Base-by-base conservation (phyloP, 1,140 invertebrate species). In the Spodoptera litura region DNA sequence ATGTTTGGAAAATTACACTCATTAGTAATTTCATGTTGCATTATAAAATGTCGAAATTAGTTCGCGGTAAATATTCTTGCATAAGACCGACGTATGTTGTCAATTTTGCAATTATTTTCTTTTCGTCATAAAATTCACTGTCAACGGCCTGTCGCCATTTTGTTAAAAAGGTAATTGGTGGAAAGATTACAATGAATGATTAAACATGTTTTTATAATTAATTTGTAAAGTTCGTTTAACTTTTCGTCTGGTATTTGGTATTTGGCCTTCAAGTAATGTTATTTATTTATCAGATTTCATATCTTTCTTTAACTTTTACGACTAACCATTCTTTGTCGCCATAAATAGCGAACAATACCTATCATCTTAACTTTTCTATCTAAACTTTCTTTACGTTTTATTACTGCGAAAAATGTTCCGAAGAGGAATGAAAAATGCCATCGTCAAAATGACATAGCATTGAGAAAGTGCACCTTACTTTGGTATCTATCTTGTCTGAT, bases 181-280 rank as follows among this genome's bases (percentile, higher is more conserved):
- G 38, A 49, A 49, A 66, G 38, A 66, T 66, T 15, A 66, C 9
- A 66, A 5, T 66, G 15, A 66, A 51, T 49, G 62, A 64, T 64
- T 49, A 56, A 55, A 15, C n/a, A 35, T n/a, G 15, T 64, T 64
- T 12, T 13, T 4, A 10, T 20, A 20, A 20, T 10, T 61, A 35
- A 20, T 66, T 66, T 66, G 15, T 44, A 10, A 13, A 35, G 11
- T 62, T 31, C 13, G 4, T 38, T 62, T 58, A 31, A 44, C 38
- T 44, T 44, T 44, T 44, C 38, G 6, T 44, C 38, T 44, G 38
- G 38, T 44, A 44, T 44, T 44, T 44, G 38, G 38, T 38, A 38
- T 38, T 38, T 38, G 35, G 35, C 35, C 52, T 53, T 53, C 52
- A n/a, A n/a, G 11, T 4, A 55, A n/a, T 10, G 52, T 55, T 55